These are phyloP conservation scores for Drosophila bipectinata DNA, from an alignment of 1,140 invertebrate species.

Conservation along the genomic window DNA sequence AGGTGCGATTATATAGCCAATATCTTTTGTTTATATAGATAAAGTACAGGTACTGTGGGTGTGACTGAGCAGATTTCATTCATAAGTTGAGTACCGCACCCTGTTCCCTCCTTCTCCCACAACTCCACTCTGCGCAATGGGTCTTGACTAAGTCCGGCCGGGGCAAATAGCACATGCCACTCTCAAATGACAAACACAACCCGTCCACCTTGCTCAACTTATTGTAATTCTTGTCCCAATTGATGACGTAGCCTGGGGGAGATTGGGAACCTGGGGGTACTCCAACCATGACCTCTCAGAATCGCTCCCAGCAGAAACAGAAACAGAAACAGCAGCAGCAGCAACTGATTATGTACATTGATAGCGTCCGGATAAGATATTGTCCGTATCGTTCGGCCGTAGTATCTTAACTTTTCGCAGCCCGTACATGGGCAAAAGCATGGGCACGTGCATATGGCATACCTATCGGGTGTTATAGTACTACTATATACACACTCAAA, in stretches of 20 bases:
- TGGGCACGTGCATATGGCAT: constrained; percentile 62
- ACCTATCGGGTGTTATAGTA: constrained; percentile 44
- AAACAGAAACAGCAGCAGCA: constrained; percentile 40
- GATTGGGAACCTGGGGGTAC: constrained; percentile 4
- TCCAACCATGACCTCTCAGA: constrained; percentile 57
- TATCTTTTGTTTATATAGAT: constrained; percentile 77
- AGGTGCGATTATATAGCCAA: constrained; percentile 60
- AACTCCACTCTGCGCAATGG: background rate
- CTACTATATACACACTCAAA: constrained; percentile 32
- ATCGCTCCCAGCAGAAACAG: constrained; percentile 8
- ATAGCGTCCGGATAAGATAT: constrained; percentile 78
- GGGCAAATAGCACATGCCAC: constrained; percentile 51
- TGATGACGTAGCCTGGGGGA: constrained; percentile 56
- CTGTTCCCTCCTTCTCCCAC: constrained; percentile 4
- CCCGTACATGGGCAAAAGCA: constrained; percentile 46
- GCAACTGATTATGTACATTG: constrained; percentile 73
- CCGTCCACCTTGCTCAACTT: constrained; percentile 26
- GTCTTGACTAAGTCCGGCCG: constrained; percentile 36
- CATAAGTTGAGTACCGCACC: constrained; percentile 59
- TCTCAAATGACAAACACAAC: constrained; percentile 11
- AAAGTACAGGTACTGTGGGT: constrained; percentile 56
- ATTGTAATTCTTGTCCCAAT: constrained; percentile 56
- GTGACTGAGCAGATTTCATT: constrained; percentile 72
- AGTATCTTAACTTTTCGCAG: constrained; percentile 69
- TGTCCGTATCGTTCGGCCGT: constrained; percentile 66